Base-by-base conservation (phyloP, 2,113 vertebrate genomes). In the Eurystomus gularis region DNA sequence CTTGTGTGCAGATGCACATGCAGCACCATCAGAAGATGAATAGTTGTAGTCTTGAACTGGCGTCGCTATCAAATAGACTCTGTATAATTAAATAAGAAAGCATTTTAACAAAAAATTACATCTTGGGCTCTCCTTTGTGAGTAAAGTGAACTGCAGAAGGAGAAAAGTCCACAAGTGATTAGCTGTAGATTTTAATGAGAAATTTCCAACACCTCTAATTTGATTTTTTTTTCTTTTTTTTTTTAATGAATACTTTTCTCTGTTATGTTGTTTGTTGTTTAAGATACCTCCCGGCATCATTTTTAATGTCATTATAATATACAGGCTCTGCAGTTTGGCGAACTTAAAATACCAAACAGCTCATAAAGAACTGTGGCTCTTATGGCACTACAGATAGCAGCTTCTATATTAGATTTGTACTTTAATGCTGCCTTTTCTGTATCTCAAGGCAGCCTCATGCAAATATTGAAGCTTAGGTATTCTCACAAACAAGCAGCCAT, bases 81-180 rank as follows among this genome's bases (percentile, higher is more conserved):
- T 93, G 78, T 98, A 79, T 98, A 98, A 98, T 98, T 98, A 98
- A 98, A 98, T 97, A 98, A 98, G 84, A 92, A 90, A 95, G 52
- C 57, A 52, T 92, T 96, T 96, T 94, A 93, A 95, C 92, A 95
- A 96, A 97, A 96, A 97, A 96, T 95, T 95, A 91, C 96, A 97
- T 97, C 93, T 97, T 96, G 93, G 96, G 96, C 86, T 91, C 94
- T 97, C 80, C 88, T 98, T 97, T 97, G 92, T 97, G 97, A 95
- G 94, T 94, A 94, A 97, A 96, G 90, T 70, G 94, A 97, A 94
- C 78, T 96, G 94, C 92, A 95, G 70, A 61, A 70, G 80, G 86
- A 92, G 84, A 94, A 91, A 95, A 94, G 96, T 97, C 95, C 94
- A 94, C 92, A 97, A 97, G 96, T 96, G 97, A 98, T 98, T 97